Conservation (phyloP, 2,888 invertebrate species). For the Herminia tarsipennalis region DNA sequence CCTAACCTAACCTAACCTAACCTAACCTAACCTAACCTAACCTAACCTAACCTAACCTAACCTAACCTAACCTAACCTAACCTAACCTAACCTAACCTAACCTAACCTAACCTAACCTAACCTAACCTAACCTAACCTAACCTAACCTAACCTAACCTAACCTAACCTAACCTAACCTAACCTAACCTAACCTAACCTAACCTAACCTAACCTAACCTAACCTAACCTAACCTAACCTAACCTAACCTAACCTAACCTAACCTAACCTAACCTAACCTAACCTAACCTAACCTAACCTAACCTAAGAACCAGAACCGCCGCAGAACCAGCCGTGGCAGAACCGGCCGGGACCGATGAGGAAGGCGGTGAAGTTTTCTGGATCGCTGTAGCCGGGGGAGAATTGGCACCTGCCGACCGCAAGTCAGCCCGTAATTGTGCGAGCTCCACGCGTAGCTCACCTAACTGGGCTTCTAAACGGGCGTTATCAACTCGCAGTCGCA, state of each 20-base stretch:
- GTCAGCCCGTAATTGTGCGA: no score
- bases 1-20: conserved; percentile 2
- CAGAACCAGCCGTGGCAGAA: no score
- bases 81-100: background rate
- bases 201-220: background rate
- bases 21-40: conserved; percentile 2
- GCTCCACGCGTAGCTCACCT: no score
- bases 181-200: background rate
- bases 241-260: background rate
- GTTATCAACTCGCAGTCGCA: no score
- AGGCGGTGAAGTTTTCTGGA: no score
- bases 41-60: conserved; percentile 2
- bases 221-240: background rate
- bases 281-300: background rate
- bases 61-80: conserved; percentile 1
- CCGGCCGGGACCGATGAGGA: no score
- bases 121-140: background rate
- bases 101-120: background rate
- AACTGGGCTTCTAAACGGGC: no score
- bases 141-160: background rate
- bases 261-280: background rate
- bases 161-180: background rate
- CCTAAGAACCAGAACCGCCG: no score
- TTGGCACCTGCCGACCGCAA: no score
- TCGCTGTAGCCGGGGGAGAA: no score